Conservation (phyloP, 2,113 vertebrate genomes). For the Mesocricetus auratus region DNA sequence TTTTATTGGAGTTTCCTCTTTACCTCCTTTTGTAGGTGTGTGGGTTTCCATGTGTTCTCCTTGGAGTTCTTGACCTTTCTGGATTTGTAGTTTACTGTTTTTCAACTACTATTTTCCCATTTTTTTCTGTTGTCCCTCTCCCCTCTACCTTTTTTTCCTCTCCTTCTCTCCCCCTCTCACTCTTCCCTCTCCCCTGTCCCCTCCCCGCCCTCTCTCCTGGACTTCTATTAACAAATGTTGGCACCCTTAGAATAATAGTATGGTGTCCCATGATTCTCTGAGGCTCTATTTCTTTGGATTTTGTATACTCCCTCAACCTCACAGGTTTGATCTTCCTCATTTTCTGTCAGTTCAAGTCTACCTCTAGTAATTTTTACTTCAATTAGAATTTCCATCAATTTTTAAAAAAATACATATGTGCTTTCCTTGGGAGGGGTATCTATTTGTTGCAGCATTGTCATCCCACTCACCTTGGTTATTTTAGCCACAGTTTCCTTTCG, state of each 20-base stretch:
- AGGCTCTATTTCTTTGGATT: neutral
- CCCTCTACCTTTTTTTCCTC: neutral
- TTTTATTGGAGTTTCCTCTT: neutral
- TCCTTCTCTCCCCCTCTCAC: too few species aligned
- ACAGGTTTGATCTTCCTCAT: neutral
- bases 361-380: neutral
- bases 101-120: neutral
- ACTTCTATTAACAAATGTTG: neutral
- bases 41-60: neutral
- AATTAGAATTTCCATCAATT: conserved; percentile 41
- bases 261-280: neutral
- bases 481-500: neutral
- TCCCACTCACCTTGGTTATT: neutral
- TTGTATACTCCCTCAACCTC: neutral
- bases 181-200: too few species aligned
- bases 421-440: neutral
- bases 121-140: neutral
- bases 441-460: neutral
- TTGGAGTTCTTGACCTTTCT: conserved; percentile 1
- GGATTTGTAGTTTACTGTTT: neutral
- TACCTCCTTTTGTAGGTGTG: neutral
- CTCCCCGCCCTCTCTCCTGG: neutral
- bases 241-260: neutral
- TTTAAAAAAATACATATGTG: neutral
- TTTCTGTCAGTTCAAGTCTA: conserved; percentile 22